A percentile compares a stretch with the other conserved stretches of the same genome.
phyloP scores from a whole-genome alignment of 2,888 invertebrate genomes.

The Lepidocyrtinus sp. region DNA sequence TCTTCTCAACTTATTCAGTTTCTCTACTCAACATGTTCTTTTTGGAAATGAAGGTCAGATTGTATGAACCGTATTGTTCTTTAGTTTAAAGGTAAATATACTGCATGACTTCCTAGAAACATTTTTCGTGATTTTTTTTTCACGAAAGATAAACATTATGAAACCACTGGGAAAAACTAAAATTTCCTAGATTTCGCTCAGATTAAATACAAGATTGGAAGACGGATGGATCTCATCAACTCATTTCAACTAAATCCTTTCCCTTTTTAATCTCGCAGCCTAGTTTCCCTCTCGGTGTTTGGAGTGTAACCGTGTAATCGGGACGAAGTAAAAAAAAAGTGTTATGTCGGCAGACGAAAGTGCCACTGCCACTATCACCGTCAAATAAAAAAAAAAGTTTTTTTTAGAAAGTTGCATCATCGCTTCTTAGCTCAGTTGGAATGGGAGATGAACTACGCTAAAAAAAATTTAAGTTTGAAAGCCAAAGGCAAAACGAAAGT shows the following conservation, averaged over 20 bases:
- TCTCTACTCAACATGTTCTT: no score
- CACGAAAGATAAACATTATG: constrained; percentile 12
- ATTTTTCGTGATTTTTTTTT: neutral
- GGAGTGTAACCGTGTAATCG: neutral
- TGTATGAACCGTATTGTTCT: constrained; percentile 5
- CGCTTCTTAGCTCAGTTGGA: neutral
- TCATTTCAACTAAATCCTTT: neutral
- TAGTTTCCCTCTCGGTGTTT: neutral
- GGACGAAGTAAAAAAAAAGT: neutral
- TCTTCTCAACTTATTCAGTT: neutral
- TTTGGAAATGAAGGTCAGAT: constrained; percentile 33
- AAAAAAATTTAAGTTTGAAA: neutral
- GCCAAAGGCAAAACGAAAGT: neutral
- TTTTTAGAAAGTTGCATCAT: constrained; percentile 5
- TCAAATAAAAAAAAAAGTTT: neutral
- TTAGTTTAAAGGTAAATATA: neutral
- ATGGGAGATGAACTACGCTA: neutral
- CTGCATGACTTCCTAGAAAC: neutral
- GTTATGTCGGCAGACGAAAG: neutral
- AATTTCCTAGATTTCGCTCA: neutral
- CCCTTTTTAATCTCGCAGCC: neutral
- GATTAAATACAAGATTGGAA: neutral
- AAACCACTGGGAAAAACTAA: neutral
- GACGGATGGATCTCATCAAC: constrained; percentile 6
- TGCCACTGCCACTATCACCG: neutral